phyloP scores from a whole-genome alignment of 2,888 invertebrate genomes.

The Macaria liturata region DNA sequence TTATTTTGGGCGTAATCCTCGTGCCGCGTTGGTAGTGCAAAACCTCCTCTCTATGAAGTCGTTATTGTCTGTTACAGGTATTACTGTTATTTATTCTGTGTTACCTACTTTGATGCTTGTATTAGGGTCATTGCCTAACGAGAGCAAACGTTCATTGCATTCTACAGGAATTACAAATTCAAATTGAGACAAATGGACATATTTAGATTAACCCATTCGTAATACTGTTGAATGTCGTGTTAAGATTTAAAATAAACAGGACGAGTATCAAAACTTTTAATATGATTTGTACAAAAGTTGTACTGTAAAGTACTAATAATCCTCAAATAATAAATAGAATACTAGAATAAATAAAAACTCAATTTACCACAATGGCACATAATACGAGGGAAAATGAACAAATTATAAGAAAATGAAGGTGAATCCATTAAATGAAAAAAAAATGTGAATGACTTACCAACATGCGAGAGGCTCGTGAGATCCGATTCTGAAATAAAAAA shows the following conservation, averaged over 20 bases:
- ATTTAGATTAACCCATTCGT: too few species aligned
- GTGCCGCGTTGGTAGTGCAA: constrained; percentile 48
- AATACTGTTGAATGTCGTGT: too few species aligned
- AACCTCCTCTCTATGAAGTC: constrained; percentile 52
- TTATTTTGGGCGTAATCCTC: constrained; percentile 54
- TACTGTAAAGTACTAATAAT: too few species aligned
- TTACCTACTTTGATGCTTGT: constrained; percentile 14
- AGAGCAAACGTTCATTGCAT: constrained; percentile 4
- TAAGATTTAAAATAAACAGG: too few species aligned
- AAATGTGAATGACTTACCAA: constrained; percentile 78
- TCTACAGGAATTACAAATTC: neutral
- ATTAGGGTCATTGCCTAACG: constrained; percentile 19
- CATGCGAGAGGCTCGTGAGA: constrained; percentile 85
- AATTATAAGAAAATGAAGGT: too few species aligned
- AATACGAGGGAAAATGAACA: too few species aligned
- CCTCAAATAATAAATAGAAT: too few species aligned
- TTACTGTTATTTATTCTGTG: too few species aligned
- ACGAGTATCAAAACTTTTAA: too few species aligned
- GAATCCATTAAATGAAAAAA: constrained; percentile 10
- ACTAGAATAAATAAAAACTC: too few species aligned
- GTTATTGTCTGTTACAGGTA: constrained; percentile 34
- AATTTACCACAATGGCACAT: too few species aligned
- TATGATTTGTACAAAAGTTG: too few species aligned
- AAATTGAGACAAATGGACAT: neutral
- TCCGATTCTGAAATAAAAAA: constrained; percentile 85